Percentiles rank a stretch among this genome's conserved stretches.
Evolutionary conservation across 1,140 invertebrate species (phyloP).

Genomic region (Drosophila tropicalis): DNA sequence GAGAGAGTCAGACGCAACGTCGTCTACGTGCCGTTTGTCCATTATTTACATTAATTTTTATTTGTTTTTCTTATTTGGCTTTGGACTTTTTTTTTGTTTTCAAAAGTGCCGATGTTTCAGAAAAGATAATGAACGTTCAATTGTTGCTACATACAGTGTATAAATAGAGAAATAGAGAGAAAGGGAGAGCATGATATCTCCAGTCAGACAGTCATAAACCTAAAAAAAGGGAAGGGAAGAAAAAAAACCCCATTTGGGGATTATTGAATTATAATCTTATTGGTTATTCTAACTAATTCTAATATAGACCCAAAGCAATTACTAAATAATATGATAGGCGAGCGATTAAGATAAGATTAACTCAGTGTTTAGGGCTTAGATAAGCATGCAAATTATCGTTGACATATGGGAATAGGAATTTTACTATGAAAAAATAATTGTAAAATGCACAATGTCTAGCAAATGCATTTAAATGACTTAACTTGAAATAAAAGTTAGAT

Average conservation of each 20-base stretch:
- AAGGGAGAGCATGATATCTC: neutral
- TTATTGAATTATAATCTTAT: conserved; percentile 10
- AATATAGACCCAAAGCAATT: neutral
- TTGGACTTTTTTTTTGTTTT: conserved; percentile 58
- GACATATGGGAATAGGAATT: too few species aligned
- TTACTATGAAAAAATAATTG: too few species aligned
- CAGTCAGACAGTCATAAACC: conserved; percentile 37
- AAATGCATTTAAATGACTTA: too few species aligned
- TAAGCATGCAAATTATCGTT: neutral
- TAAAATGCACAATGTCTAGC: too few species aligned
- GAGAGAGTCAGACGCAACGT: conserved; percentile 29
- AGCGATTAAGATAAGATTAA: neutral
- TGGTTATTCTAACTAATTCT: neutral
- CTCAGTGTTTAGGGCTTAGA: neutral
- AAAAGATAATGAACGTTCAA: conserved; percentile 77
- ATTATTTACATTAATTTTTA: conserved; percentile 82
- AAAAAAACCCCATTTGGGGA: neutral
- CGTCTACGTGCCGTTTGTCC: conserved; percentile 71
- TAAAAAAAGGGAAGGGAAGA: neutral
- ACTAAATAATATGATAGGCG: neutral
- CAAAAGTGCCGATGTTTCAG: conserved; percentile 80
- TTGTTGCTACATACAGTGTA: conserved; percentile 45
- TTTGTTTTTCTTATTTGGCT: conserved; percentile 82
- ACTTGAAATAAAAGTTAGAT: too few species aligned
- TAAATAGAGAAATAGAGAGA: conserved; percentile 32